Evolutionary conservation across 2,113 vertebrate species (phyloP).

Genomic region (Lucifuga dentata): DNA sequence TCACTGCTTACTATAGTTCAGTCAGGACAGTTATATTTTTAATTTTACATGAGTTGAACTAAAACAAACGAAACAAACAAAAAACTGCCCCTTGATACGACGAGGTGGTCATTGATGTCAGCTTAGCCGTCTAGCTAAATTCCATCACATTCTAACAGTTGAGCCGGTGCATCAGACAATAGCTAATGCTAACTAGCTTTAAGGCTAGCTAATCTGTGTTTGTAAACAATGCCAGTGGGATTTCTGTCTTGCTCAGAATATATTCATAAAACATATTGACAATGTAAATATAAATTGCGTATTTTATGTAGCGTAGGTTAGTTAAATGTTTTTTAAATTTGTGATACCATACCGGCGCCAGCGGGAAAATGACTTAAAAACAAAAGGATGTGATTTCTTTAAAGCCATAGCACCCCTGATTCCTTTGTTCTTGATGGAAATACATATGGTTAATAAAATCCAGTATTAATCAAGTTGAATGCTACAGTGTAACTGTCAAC

Average conservation of each 20-base stretch:
- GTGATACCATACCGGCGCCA: background rate
- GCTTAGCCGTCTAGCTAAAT: conserved; percentile 24
- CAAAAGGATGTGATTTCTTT: no score
- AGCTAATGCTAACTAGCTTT: background rate
- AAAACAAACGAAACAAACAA: no score
- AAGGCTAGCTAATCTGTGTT: conserved; percentile 7
- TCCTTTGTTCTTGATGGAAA: background rate
- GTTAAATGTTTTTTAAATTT: background rate
- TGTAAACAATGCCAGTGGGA: conserved; percentile 48
- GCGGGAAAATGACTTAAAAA: background rate
- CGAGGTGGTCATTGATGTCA: background rate
- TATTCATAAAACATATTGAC: fast-evolving
- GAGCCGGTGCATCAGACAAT: conserved; percentile 44
- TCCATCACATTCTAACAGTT: conserved; percentile 56
- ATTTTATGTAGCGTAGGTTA: no score
- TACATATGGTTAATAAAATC: no score
- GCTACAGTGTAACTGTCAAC: no score
- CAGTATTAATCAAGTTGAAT: no score
- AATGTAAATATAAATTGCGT: no score
- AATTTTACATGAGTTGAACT: background rate
- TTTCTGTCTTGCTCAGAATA: fast-evolving
- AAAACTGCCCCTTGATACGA: background rate
- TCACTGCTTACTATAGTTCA: background rate
- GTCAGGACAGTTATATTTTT: fast-evolving
- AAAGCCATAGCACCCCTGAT: background rate